Conservation (phyloP, 2,797 vertebrate species). For the Syndactyla subalaris region DNA sequence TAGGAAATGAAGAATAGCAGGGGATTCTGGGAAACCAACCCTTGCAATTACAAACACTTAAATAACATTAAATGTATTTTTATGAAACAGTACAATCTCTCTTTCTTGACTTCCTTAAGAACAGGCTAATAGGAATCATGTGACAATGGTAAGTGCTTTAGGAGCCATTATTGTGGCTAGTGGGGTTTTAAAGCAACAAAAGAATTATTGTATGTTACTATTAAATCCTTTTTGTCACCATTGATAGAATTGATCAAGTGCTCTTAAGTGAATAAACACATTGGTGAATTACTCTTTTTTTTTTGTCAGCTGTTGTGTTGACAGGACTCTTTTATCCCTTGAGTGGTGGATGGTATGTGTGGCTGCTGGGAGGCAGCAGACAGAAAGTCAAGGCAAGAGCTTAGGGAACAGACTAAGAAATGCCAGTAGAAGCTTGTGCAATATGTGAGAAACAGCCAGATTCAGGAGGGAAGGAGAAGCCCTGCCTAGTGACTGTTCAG, state of each 20-base stretch:
- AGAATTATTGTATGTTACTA: background rate
- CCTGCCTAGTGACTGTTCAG: background rate
- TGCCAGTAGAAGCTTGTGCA: background rate
- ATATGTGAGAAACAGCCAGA: background rate
- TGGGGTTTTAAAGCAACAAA: background rate
- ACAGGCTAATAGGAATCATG: background rate
- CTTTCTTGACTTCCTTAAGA: background rate
- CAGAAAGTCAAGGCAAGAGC: background rate
- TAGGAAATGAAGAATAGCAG: background rate
- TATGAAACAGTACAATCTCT: background rate
- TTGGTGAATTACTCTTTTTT: background rate
- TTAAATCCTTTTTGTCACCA: constrained; percentile 13
- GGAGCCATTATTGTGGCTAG: background rate
- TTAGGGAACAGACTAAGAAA: constrained; percentile 1
- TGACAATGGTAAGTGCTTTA: background rate
- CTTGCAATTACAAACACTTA: background rate
- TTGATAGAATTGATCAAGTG: background rate
- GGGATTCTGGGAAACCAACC: background rate
- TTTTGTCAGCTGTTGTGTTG: constrained; percentile 33
- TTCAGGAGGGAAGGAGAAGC: background rate
- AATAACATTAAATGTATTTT: background rate
- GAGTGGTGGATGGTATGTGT: background rate
- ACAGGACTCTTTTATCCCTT: constrained; percentile 8
- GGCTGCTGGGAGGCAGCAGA: constrained; percentile 35
- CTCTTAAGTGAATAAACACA: background rate